These are phyloP conservation scores for Pyrochroa serraticornis DNA, from an alignment of 2,888 invertebrate species.

Conservation along the genomic window DNA sequence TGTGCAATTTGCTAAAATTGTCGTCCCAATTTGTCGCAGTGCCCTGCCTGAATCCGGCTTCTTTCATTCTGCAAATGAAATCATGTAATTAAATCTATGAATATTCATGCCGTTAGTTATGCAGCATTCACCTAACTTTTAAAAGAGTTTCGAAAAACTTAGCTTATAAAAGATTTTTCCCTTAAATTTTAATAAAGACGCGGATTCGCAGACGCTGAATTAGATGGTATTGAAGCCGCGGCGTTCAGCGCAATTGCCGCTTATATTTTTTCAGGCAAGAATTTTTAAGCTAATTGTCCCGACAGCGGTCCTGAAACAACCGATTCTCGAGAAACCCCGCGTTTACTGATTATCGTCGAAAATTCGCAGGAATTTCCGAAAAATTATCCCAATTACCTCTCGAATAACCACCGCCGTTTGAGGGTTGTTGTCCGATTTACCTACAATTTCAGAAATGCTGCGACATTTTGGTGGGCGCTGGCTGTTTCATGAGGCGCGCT, in stretches of 20 bases:
- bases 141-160: conserved; percentile 28
- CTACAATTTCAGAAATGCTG: background rate
- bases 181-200: conserved; percentile 35
- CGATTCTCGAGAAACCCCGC: background rate
- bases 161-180: conserved; percentile 29
- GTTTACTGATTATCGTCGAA: too few relatives aligned
- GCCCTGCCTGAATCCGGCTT: conserved; percentile 13
- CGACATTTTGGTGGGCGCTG: conserved; percentile 18
- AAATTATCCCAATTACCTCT: too few relatives aligned
- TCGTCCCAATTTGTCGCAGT: conserved; percentile 9
- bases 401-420: background rate
- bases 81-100: conserved; percentile 32
- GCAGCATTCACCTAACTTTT: conserved; percentile 35
- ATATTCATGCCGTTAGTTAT: conserved; percentile 38
- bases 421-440: background rate
- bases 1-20: conserved; percentile 11
- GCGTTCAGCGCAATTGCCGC: conserved; percentile 34
- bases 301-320: conserved; percentile 21
- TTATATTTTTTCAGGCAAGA: conserved; percentile 35
- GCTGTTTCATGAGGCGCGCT: conserved; percentile 9
- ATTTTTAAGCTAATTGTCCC: conserved; percentile 33
- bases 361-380: too few relatives aligned
- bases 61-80: conserved; percentile 22
- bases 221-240: conserved; percentile 36
- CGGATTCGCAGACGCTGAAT: conserved; percentile 36